Evolutionary conservation across 2,797 vertebrate genomes (phyloP).

Genomic region (Uromys caudimaculatus): DNA sequence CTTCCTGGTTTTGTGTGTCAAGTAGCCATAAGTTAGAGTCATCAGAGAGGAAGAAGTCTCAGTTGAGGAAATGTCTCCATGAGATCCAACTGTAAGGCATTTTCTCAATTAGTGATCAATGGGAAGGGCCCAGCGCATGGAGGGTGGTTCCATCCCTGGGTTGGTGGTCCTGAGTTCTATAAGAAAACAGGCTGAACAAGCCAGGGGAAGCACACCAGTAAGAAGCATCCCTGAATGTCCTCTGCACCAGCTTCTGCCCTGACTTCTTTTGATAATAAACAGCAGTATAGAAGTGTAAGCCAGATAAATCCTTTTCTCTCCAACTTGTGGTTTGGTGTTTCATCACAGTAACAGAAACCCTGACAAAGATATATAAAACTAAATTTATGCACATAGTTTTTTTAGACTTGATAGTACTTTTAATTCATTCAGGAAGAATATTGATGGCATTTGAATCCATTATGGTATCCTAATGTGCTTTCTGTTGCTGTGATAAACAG

Average conservation of each 20-base stretch:
- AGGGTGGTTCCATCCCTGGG: neutral
- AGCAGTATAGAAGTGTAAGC: neutral
- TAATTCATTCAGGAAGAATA: neutral
- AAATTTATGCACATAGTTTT: neutral
- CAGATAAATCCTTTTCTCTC: neutral
- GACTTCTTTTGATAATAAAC: neutral
- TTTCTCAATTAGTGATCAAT: neutral
- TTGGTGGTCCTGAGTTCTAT: neutral
- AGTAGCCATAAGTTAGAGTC: neutral
- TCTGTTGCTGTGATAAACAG: neutral
- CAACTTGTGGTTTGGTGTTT: neutral
- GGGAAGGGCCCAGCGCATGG: neutral
- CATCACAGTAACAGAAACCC: neutral
- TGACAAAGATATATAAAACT: neutral
- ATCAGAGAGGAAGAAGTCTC: neutral
- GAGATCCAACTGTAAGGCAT: neutral
- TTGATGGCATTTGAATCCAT: neutral
- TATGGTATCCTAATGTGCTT: neutral
- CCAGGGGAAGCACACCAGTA: neutral
- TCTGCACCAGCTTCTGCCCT: neutral
- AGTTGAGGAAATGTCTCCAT: neutral
- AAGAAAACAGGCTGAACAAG: neutral
- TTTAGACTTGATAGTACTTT: neutral
- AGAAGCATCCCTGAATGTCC: neutral
- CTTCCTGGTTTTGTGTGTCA: neutral